phyloP scores from a whole-genome alignment of 2,113 vertebrate genomes.

The Pterocles orientalis region DNA sequence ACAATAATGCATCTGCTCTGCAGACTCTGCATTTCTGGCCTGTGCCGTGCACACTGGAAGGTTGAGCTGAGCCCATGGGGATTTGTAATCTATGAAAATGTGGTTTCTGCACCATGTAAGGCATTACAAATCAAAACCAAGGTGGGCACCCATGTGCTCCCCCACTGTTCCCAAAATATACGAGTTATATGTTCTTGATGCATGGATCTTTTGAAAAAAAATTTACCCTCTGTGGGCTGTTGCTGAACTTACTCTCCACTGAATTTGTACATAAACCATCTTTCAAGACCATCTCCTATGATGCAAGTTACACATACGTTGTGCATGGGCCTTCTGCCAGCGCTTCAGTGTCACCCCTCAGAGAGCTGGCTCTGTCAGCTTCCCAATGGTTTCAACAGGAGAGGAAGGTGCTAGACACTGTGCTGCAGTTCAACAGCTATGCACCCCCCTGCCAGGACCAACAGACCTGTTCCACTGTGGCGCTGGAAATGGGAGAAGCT shows the following conservation, averaged over 20 bases:
- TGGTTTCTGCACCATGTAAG: neutral
- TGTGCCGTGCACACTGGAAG: neutral
- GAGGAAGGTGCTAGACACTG: neutral
- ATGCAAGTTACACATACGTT: neutral
- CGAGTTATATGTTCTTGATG: neutral
- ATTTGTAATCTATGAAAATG: neutral
- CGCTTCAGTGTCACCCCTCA: neutral
- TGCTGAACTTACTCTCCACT: neutral
- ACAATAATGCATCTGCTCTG: neutral
- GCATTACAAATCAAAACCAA: neutral
- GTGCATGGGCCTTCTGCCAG: neutral
- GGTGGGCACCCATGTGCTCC: neutral
- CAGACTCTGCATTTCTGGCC: neutral
- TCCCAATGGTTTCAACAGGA: rapidly evolving
- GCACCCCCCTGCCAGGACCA: neutral
- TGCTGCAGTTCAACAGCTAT: neutral
- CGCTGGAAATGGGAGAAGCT: neutral
- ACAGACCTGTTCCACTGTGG: neutral
- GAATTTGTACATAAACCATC: neutral
- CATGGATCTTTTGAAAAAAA: neutral
- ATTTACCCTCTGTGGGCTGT: neutral
- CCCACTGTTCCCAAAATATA: neutral
- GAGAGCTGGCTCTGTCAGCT: neutral
- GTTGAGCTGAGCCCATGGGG: neutral
- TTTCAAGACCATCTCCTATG: neutral